phyloP scores from a whole-genome alignment of 2,888 invertebrate species.

The Leptopilina drosophilae region DNA sequence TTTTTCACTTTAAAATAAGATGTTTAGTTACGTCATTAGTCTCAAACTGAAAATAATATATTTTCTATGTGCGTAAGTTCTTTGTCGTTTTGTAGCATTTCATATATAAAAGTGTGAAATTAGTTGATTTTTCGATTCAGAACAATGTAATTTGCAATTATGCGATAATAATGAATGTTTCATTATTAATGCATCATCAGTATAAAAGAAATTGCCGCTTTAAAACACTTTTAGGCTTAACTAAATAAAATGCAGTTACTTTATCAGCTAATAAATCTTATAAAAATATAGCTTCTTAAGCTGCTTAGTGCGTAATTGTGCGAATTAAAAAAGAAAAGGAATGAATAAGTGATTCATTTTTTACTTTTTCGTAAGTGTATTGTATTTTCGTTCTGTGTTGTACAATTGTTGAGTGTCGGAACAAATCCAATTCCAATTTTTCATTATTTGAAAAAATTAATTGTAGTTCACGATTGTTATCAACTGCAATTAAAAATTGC shows the following conservation, averaged over 20 bases:
- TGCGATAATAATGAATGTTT: conserved; percentile 17
- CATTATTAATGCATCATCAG: conserved; percentile 18
- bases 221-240: conserved; percentile 50
- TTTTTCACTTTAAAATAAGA: no score
- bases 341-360: conserved; percentile 50
- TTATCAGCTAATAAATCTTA: conserved; percentile 57
- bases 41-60: no score
- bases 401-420: not conserved
- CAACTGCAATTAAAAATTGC: no score
- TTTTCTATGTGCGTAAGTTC: no score
- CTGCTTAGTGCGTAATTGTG: conserved; percentile 59
- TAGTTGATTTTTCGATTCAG: no score
- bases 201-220: conserved; percentile 56
- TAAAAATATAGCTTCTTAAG: conserved; percentile 64
- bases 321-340: conserved; percentile 45
- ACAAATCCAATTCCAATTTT: no score
- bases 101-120: no score
- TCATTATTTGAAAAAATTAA: no score
- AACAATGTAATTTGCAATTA: not conserved
- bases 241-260: conserved; percentile 53
- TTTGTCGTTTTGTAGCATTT: no score
- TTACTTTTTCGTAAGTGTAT: conserved; percentile 43
- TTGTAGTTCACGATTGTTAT: no score
- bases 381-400: not conserved
- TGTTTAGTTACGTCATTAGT: no score